A percentile compares a stretch with the other conserved stretches of the same genome.
Conservation (phyloP, 2,113 vertebrate genomes). For the Conger conger region DNA sequence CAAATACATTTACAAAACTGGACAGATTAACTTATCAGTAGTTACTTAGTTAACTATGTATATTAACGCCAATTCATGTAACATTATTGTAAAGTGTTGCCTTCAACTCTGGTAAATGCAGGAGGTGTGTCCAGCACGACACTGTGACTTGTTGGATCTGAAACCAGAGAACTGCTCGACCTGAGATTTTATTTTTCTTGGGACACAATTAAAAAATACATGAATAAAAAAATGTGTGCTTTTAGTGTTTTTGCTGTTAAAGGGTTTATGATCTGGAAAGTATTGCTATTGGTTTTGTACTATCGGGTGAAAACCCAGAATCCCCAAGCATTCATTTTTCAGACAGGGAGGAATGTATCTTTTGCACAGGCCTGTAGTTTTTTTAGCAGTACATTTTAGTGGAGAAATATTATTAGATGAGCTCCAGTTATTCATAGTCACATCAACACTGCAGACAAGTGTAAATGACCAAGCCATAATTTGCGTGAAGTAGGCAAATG, state of each 20-base stretch:
- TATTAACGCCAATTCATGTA: no score
- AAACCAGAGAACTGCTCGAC: no score
- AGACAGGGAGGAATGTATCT: background rate
- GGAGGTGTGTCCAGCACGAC: no score
- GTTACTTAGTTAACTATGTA: no score
- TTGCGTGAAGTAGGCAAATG: slow-evolving; percentile 49
- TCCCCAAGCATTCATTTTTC: background rate
- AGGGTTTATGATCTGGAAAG: background rate
- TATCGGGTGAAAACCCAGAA: background rate
- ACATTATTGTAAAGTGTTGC: no score
- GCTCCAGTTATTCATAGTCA: slow-evolving; percentile 45
- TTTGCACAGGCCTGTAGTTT: background rate
- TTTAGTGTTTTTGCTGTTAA: background rate
- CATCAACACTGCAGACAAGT: slow-evolving; percentile 32
- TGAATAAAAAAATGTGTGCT: background rate
- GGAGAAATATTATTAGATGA: background rate
- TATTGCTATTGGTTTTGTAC: background rate
- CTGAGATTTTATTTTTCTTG: no score
- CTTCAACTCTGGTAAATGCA: no score
- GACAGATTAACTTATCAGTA: no score
- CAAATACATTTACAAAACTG: no score
- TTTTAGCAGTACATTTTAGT: background rate
- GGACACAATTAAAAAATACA: background rate
- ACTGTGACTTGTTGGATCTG: no score
- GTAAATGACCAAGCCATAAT: slow-evolving; percentile 49